Evolutionary conservation across 1,140 invertebrate species (phyloP).

Genomic region (Leptinotarsa undecemlineata): DNA sequence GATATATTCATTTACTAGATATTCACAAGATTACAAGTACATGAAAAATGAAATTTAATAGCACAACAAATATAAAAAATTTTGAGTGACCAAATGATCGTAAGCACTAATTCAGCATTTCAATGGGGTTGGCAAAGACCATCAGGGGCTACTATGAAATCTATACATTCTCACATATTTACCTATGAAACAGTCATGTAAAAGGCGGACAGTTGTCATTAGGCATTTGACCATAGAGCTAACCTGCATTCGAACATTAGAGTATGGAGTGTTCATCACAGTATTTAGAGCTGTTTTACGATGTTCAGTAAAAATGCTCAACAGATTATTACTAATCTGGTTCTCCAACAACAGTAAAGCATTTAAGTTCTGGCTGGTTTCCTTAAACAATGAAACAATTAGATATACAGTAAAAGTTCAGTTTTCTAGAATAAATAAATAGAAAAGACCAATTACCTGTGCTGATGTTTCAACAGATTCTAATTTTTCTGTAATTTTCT

Average conservation of each 20-base stretch:
- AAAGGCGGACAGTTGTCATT: conserved; percentile 57
- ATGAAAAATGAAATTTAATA: too few species aligned
- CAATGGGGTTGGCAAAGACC: not conserved
- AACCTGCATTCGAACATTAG: conserved; percentile 59
- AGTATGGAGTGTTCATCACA: conserved; percentile 58
- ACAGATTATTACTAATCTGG: conserved; percentile 53
- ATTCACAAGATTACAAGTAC: too few species aligned
- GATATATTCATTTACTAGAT: too few species aligned
- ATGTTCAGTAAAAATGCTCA: conserved; percentile 59
- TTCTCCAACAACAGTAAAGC: conserved; percentile 52
- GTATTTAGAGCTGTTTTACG: conserved; percentile 58
- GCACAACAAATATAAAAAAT: too few species aligned
- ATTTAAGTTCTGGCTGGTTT: conserved; percentile 51
- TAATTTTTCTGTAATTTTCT: conserved; percentile 51
- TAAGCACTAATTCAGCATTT: too few species aligned
- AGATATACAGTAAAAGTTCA: conserved; percentile 30
- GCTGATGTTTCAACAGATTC: conserved; percentile 49
- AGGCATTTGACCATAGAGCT: conserved; percentile 60
- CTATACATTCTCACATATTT: conserved; percentile 45
- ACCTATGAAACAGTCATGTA: conserved; percentile 63
- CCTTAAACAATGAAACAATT: conserved; percentile 31
- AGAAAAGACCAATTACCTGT: conserved; percentile 36
- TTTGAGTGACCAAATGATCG: too few species aligned
- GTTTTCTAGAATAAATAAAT: conserved; percentile 11
- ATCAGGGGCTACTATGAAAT: not conserved